Evolutionary conservation across 2,113 vertebrate genomes (phyloP).

Genomic region (Nothoprocta perdicaria): DNA sequence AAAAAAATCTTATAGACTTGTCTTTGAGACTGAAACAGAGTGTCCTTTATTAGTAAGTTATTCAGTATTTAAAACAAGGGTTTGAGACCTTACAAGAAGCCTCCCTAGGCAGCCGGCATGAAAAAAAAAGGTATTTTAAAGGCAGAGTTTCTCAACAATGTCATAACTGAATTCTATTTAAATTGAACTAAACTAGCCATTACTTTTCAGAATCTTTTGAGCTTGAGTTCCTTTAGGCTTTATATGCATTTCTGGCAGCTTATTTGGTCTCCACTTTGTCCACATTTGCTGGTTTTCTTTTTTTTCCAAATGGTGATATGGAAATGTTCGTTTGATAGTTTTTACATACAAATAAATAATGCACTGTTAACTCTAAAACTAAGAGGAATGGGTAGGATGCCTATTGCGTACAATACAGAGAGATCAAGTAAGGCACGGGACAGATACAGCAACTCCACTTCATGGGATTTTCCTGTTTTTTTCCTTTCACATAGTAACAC

Average conservation of each 20-base stretch:
- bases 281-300: constrained; percentile 59
- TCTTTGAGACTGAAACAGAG: constrained; percentile 77
- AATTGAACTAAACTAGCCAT: constrained; percentile 58
- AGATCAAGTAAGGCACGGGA: constrained; percentile 79
- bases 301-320: constrained; percentile 68
- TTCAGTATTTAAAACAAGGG: constrained; percentile 72
- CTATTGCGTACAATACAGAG: constrained; percentile 75
- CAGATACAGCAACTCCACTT: constrained; percentile 82
- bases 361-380: constrained; percentile 77
- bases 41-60: constrained; percentile 79
- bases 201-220: constrained; percentile 69
- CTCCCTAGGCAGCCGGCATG: constrained; percentile 63
- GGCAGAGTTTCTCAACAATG: constrained; percentile 59
- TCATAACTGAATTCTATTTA: constrained; percentile 61
- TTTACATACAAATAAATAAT: constrained; percentile 86
- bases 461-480: constrained; percentile 83
- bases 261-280: constrained; percentile 80
- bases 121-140: constrained; percentile 59
- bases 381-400: constrained; percentile 75
- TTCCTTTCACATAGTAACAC: constrained; percentile 94
- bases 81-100: constrained; percentile 69
- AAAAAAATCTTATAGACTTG: constrained; percentile 76
- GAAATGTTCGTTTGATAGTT: constrained; percentile 76
- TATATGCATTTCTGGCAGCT: constrained; percentile 72
- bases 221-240: constrained; percentile 75